phyloP scores from a whole-genome alignment of 2,797 vertebrate species.

The Helostoma temminkii region DNA sequence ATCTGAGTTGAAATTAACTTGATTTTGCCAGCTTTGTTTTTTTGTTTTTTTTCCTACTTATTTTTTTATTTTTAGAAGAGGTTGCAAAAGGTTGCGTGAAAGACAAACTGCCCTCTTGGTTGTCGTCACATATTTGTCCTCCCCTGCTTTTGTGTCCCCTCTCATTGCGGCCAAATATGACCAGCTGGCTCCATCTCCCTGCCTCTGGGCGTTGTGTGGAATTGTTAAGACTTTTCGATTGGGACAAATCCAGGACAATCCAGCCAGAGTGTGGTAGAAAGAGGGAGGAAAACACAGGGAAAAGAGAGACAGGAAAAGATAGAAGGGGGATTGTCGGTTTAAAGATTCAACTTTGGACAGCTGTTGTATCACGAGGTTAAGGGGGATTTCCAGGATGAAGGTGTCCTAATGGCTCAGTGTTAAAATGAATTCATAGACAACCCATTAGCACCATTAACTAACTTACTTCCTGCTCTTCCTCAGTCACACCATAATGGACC shows the following conservation, averaged over 20 bases:
- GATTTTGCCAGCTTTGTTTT: constrained; percentile 63
- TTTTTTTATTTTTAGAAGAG: constrained; percentile 26
- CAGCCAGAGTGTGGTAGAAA: constrained; percentile 6
- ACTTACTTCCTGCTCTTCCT: constrained; percentile 48
- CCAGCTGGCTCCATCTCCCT: constrained; percentile 38
- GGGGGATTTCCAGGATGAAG: constrained; percentile 78
- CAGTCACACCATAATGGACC: constrained; percentile 70
- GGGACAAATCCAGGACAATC: constrained; percentile 67
- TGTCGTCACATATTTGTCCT: constrained; percentile 54
- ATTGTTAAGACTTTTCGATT: constrained; percentile 46
- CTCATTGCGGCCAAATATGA: constrained; percentile 41
- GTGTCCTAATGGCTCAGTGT: constrained; percentile 77
- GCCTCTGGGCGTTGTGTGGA: constrained; percentile 46
- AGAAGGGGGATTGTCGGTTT: constrained; percentile 70
- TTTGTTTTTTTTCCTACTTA: constrained; percentile 17
- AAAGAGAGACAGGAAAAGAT: constrained; percentile 41
- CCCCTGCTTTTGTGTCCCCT: constrained; percentile 42
- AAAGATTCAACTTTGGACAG: constrained; percentile 71
- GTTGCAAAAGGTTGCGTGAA: constrained; percentile 57
- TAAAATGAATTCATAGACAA: constrained; percentile 75
- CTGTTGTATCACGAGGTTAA: constrained; percentile 60
- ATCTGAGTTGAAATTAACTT: constrained; percentile 59
- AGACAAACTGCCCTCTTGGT: constrained; percentile 48
- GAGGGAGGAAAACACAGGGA: neutral
- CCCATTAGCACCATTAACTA: constrained; percentile 68